Percentiles rank a stretch among this genome's conserved stretches.
Evolutionary conservation across 2,888 invertebrate genomes (phyloP).

Genomic region (Heliconius aoede): DNA sequence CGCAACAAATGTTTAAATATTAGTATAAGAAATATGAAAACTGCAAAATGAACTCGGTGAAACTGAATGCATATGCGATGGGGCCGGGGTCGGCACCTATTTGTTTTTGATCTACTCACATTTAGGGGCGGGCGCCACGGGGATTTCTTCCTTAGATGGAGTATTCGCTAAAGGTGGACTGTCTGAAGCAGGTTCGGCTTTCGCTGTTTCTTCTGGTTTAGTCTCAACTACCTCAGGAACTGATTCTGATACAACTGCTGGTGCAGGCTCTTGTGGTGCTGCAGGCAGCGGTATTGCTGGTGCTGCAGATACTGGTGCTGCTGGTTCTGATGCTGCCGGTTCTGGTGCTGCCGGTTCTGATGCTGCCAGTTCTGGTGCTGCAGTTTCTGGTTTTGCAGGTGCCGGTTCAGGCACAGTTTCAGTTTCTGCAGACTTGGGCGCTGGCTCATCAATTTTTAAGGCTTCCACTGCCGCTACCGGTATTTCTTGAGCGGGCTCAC

Average conservation of each 20-base stretch:
- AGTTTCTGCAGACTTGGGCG: constrained; percentile 5
- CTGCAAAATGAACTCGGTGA: constrained; percentile 80
- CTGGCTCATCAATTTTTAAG: constrained; percentile 39
- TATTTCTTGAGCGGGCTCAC: constrained; percentile 42
- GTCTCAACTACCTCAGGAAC: constrained; percentile 21
- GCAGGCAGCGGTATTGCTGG: constrained; percentile 24
- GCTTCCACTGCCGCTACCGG: constrained; percentile 46
- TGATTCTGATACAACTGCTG: constrained; percentile 40
- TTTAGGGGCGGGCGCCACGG: constrained; percentile 69
- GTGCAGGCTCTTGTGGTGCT: constrained; percentile 32
- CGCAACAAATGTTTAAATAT: constrained; percentile 69
- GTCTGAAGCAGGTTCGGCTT: constrained; percentile 55
- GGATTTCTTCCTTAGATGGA: constrained; percentile 71
- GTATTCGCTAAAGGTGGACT: constrained; percentile 76
- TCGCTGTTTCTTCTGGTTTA: constrained; percentile 41
- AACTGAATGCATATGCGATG: constrained; percentile 75
- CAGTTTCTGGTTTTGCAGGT: constrained; percentile 32
- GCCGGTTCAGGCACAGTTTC: constrained; percentile 37
- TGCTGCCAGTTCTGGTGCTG: not conserved
- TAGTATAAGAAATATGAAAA: constrained; percentile 76
- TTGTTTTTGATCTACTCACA: constrained; percentile 67
- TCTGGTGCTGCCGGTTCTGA: constrained; percentile 35
- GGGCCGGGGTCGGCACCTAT: constrained; percentile 53
- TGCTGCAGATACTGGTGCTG: not conserved
- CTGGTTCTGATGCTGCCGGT: constrained; percentile 31